Conservation (phyloP, 2,113 vertebrate genomes). For the Pseudolaguvia tuberculata region DNA sequence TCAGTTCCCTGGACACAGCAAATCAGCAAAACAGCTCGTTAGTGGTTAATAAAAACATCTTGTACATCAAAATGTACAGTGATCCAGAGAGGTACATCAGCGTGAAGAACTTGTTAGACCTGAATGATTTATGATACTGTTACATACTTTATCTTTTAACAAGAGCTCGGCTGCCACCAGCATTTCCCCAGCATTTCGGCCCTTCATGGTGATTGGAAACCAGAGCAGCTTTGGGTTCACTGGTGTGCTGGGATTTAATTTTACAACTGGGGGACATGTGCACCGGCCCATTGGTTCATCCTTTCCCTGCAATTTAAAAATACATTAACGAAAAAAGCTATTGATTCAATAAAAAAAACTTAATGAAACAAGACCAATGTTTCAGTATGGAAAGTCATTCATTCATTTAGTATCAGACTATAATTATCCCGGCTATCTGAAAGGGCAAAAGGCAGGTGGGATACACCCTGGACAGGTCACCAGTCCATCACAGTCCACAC, state of each 20-base stretch:
- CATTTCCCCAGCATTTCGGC: slow-evolving; percentile 77
- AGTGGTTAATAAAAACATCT: slow-evolving; percentile 6
- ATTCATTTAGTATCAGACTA: not conserved
- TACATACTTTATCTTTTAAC: slow-evolving; percentile 79
- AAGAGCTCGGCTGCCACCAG: slow-evolving; percentile 91
- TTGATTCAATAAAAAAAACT: not conserved
- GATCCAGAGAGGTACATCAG: not conserved
- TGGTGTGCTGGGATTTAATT: slow-evolving; percentile 72
- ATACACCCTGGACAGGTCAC: no score
- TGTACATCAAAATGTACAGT: not conserved
- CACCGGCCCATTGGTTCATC: slow-evolving; percentile 90
- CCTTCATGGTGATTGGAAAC: slow-evolving; percentile 80
- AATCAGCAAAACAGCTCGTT: not conserved
- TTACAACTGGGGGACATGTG: slow-evolving; percentile 78
- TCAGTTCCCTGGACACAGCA: slow-evolving; percentile 65
- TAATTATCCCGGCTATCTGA: no score
- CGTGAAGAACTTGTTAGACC: not conserved
- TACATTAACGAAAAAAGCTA: slow-evolving; percentile 13
- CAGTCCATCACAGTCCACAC: no score
- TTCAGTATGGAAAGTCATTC: not conserved
- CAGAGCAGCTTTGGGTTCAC: slow-evolving; percentile 83
- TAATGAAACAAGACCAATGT: no score
- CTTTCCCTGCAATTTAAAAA: slow-evolving; percentile 77
- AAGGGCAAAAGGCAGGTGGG: no score
- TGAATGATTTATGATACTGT: slow-evolving; percentile 1